These are phyloP conservation scores for Chloroclysta siterata DNA, from an alignment of 2,888 invertebrate species.

Conservation along the genomic window DNA sequence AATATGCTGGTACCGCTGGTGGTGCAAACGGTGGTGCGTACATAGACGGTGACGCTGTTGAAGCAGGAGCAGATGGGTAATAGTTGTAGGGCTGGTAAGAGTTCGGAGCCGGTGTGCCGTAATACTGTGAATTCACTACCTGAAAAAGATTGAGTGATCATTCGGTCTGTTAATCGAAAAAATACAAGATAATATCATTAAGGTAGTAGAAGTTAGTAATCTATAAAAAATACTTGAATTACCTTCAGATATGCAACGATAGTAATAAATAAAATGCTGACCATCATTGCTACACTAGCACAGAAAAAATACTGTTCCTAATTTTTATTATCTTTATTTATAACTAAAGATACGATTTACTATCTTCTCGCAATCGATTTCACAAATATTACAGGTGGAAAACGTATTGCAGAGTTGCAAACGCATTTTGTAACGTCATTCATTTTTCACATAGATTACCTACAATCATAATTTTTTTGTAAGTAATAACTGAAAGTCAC, in stretches of 20 bases:
- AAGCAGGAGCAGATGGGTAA: slow-evolving; percentile 5
- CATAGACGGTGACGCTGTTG: slow-evolving; percentile 10
- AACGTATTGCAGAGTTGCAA: slow-evolving; percentile 8
- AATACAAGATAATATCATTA: not conserved
- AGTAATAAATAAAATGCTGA: slow-evolving; percentile 16
- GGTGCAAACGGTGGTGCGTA: not conserved
- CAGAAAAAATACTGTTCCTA: slow-evolving; percentile 13
- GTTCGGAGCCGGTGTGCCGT: slow-evolving; percentile 17
- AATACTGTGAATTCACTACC: slow-evolving; percentile 33
- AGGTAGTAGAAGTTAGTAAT: not conserved
- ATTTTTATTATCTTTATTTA: slow-evolving; percentile 9
- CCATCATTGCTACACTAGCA: slow-evolving; percentile 23
- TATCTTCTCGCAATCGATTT: slow-evolving; percentile 24
- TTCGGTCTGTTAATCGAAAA: not conserved
- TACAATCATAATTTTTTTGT: no score
- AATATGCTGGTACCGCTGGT: not conserved
- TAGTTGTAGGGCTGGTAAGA: slow-evolving; percentile 26
- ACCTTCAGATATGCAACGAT: slow-evolving; percentile 24
- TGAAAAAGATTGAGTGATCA: slow-evolving; percentile 22
- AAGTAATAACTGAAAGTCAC: no score
- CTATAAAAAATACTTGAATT: slow-evolving; percentile 1
- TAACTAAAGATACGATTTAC: slow-evolving; percentile 10
- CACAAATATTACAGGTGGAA: slow-evolving; percentile 19
- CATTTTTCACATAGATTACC: slow-evolving; percentile 1
- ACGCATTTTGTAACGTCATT: not conserved